Conservation (phyloP, 2,797 vertebrate species). For the Macropodus opercularis region DNA sequence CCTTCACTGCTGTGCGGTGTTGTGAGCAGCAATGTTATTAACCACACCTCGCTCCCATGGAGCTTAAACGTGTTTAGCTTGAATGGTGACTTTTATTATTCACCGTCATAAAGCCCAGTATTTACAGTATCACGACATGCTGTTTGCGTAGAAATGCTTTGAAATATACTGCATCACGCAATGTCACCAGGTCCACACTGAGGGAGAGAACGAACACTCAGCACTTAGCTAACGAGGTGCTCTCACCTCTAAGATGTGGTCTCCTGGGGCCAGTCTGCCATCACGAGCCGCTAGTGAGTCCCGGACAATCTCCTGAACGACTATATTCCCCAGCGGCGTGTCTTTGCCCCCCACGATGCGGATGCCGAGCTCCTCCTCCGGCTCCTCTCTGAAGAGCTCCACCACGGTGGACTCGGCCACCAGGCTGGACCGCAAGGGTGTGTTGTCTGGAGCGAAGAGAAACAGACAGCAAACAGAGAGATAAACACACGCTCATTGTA, state of each 20-base stretch:
- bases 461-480: too few species aligned
- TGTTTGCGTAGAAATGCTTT: slow-evolving; percentile 27
- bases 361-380: slow-evolving; percentile 88
- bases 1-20: slow-evolving; percentile 4
- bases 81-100: slow-evolving; percentile 52
- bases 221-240: slow-evolving; percentile 1
- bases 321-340: slow-evolving; percentile 92
- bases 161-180: slow-evolving; percentile 15
- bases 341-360: slow-evolving; percentile 94
- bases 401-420: slow-evolving; percentile 89
- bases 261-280: slow-evolving; percentile 90
- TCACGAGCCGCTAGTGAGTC: slow-evolving; percentile 86
- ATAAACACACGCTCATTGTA: too few species aligned
- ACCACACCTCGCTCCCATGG: slow-evolving; percentile 62
- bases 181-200: not conserved
- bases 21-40: slow-evolving; percentile 3
- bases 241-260: slow-evolving; percentile 92
- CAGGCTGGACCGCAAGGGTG: slow-evolving; percentile 87
- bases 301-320: slow-evolving; percentile 89
- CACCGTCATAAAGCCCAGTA: slow-evolving; percentile 8
- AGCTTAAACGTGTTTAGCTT: slow-evolving; percentile 62
- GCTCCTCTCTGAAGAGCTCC: slow-evolving; percentile 88
- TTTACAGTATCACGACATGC: slow-evolving; percentile 41
- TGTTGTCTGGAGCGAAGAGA: slow-evolving; percentile 75
- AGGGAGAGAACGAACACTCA: slow-evolving; percentile 8